phyloP scores from a whole-genome alignment of 2,888 invertebrate species.

The Oithona nana region DNA sequence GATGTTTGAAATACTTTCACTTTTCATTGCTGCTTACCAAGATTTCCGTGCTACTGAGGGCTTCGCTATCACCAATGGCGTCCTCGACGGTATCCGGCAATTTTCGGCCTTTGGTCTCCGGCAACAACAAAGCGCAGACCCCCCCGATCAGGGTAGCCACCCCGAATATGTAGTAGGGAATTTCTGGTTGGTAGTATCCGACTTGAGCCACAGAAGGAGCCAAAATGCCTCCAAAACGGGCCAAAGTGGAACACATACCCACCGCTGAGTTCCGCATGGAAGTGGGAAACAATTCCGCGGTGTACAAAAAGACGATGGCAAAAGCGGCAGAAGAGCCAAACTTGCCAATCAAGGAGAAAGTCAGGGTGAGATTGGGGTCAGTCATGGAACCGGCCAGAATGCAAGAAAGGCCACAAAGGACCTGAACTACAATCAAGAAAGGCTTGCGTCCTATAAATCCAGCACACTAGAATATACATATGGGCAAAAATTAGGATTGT shows the following conservation, averaged over 20 bases:
- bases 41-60: too few relatives aligned
- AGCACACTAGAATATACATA: too few relatives aligned
- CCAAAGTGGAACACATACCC: neutral
- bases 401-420: neutral
- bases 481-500: too few relatives aligned
- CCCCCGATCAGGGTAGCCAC: neutral
- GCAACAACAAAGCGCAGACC: neutral
- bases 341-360: constrained; percentile 2
- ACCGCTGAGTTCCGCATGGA: constrained; percentile 2
- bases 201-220: neutral
- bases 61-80: neutral
- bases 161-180: constrained; percentile 4
- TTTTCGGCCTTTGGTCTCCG: constrained; percentile 8
- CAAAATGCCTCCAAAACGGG: constrained; percentile 8
- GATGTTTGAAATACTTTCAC: too few relatives aligned
- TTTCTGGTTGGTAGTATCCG: neutral
- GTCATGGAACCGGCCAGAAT: neutral
- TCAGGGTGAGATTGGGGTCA: neutral
- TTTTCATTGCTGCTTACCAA: too few relatives aligned
- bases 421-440: neutral
- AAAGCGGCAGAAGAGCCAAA: constrained; percentile 1
- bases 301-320: constrained; percentile 11
- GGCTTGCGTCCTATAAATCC: too few relatives aligned
- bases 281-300: constrained; percentile 14
- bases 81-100: constrained; percentile 5